Conservation (phyloP, 2,888 invertebrate species). For the Pyralis farinalis region DNA sequence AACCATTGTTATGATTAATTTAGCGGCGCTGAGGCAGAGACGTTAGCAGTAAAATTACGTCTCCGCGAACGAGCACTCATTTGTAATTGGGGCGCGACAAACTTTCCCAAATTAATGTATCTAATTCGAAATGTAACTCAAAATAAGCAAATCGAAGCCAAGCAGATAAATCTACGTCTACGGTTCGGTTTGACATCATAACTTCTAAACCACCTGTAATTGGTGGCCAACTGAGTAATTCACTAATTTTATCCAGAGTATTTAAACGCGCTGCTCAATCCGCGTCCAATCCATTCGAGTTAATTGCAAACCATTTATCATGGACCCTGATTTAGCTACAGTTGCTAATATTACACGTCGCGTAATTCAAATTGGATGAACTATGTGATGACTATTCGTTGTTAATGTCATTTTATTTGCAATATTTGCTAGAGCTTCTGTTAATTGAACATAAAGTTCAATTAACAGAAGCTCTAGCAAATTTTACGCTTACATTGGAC, state of each 20-base stretch:
- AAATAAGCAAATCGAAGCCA: conserved; percentile 55
- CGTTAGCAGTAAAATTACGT: conserved; percentile 40
- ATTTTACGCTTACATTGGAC: no score
- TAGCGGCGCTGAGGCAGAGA: conserved; percentile 29
- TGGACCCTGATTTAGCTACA: conserved; percentile 4
- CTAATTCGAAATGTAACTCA: conserved; percentile 45
- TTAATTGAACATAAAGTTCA: no score
- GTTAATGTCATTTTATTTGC: not conserved
- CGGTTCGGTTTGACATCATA: conserved; percentile 46
- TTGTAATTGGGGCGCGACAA: conserved; percentile 38
- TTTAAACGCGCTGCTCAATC: not conserved
- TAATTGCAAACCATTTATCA: conserved; percentile 8
- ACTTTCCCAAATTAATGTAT: conserved; percentile 55
- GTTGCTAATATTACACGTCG: not conserved
- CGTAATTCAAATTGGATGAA: not conserved
- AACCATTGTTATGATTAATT: conserved; percentile 25
- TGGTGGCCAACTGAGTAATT: conserved; percentile 15
- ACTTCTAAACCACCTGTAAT: conserved; percentile 64
- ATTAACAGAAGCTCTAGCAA: no score
- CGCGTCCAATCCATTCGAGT: conserved; percentile 2
- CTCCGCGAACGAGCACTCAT: conserved; percentile 27
- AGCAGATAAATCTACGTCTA: conserved; percentile 57
- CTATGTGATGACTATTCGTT: not conserved
- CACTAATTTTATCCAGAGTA: conserved; percentile 3
- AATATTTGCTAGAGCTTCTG: no score